Conservation (phyloP, 2,888 invertebrate genomes). For the Bembecia ichneumoniformis region DNA sequence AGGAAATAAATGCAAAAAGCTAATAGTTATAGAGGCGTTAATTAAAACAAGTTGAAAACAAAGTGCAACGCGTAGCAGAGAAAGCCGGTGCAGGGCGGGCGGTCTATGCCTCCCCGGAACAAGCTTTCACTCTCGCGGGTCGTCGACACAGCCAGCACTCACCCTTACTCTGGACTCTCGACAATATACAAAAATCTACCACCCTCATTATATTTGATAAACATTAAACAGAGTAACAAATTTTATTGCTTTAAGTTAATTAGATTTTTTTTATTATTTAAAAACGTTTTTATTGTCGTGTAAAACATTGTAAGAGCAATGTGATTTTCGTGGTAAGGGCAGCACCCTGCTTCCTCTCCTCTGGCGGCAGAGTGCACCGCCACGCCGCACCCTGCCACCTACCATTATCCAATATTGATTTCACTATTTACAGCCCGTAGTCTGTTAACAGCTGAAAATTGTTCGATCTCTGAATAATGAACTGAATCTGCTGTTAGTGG, state of each 20-base stretch:
- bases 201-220: neutral
- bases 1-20: slow-evolving; percentile 3
- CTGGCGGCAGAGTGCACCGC: slow-evolving; percentile 17
- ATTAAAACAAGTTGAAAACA: slow-evolving; percentile 50
- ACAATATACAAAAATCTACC: neutral
- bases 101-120: slow-evolving; percentile 60
- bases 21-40: slow-evolving; percentile 17
- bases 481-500: neutral
- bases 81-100: slow-evolving; percentile 61
- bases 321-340: slow-evolving; percentile 26
- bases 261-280: too few species aligned
- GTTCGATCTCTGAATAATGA: slow-evolving; percentile 2
- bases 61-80: slow-evolving; percentile 54
- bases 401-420: slow-evolving; percentile 66
- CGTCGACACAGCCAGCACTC: slow-evolving; percentile 59
- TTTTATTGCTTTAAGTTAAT: too few species aligned
- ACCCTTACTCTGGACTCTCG: slow-evolving; percentile 40
- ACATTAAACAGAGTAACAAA: neutral
- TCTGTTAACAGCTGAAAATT: slow-evolving; percentile 32
- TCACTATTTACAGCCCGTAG: slow-evolving; percentile 61
- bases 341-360: slow-evolving; percentile 26
- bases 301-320: neutral
- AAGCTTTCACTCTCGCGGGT: slow-evolving; percentile 67
- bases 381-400: slow-evolving; percentile 38
- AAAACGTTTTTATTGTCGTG: too few species aligned